phyloP scores from a whole-genome alignment of 2,888 invertebrate genomes.

The Dromius quadrimaculatus region DNA sequence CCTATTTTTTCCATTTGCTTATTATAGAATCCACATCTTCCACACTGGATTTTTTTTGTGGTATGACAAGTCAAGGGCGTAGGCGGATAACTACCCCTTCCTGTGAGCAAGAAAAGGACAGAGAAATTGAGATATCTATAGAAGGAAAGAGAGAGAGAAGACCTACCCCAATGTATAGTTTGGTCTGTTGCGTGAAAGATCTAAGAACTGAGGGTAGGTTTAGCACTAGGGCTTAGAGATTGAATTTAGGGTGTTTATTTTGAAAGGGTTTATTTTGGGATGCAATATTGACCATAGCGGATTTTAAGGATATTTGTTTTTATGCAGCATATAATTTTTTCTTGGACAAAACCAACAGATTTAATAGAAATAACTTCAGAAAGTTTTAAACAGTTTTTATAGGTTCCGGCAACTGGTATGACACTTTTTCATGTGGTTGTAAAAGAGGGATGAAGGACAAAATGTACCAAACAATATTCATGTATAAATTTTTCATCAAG shows the following conservation, averaged over 20 bases:
- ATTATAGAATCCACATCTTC: too few relatives aligned
- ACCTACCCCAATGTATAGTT: conserved; percentile 14
- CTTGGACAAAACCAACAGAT: too few relatives aligned
- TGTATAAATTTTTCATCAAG: neutral
- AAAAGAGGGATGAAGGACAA: neutral
- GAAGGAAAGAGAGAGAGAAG: neutral
- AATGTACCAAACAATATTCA: neutral
- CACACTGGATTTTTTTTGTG: neutral
- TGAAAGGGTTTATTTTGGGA: conserved; percentile 8
- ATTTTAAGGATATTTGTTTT: too few relatives aligned
- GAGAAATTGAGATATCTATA: neutral
- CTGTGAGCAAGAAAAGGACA: conserved; percentile 10
- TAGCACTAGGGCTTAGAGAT: neutral
- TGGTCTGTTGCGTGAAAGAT: neutral
- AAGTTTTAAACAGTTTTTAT: too few relatives aligned
- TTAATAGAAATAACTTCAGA: too few relatives aligned
- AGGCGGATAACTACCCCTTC: conserved; percentile 12
- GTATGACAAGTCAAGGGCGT: conserved; percentile 16
- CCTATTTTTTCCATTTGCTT: too few relatives aligned
- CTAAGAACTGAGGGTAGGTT: neutral
- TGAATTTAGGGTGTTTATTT: conserved; percentile 4
- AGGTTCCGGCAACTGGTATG: too few relatives aligned
- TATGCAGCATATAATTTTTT: neutral
- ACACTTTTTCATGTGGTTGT: too few relatives aligned
- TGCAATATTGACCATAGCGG: neutral